Base-by-base conservation (phyloP, 2,888 invertebrate species). In the Clostera curtula region DNA sequence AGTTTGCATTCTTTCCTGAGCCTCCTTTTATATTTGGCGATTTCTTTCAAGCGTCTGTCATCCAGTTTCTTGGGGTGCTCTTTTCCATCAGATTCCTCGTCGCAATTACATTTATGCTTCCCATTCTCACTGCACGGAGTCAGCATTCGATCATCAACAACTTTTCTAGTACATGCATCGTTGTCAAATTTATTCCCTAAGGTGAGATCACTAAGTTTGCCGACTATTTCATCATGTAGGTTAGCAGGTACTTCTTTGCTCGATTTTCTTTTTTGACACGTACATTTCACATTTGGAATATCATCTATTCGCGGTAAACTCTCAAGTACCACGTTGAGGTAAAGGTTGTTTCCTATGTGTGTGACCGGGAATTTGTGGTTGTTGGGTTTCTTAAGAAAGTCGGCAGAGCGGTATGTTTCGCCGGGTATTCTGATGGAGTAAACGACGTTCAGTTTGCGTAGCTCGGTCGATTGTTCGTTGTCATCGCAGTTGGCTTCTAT, bases 61-160 rank as follows among this genome's bases (percentile, higher is more conserved):
- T 84, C 80, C 1, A 73, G 35, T 39, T 67, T 73, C 43, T 76
- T 77, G 16, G 69, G 37, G 29, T 67, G 60, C 3, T 57, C 53
- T 6, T 70, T 77, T 17, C 58, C 72, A 48, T 87, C 88, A 2
- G 90, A 89, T 47, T 92, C 92, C 16, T 90, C 90, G 46, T 90
- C 88, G 54, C 91, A 91, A 29, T 86, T 88, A 67, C 93, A 93
- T 41, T 89, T 89, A 61, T 93, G 93, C 60, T 92, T 92, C 0
- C 92, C 93, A 32, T 87, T 91, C 43, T 90, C 87, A 43, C 89
- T 89, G 68, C 92, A 93, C 0, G 86, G 80, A 0, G 88, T 88
- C 43, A 88, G 87, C 87, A 92, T 88, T 40, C 92, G 76, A 49
- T 92, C 92, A 53, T 92, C 91, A 7, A 92, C 71, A 20, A 89